These are phyloP conservation scores for Mixornis gularis DNA, from an alignment of 2,113 vertebrate species.

Conservation along the genomic window DNA sequence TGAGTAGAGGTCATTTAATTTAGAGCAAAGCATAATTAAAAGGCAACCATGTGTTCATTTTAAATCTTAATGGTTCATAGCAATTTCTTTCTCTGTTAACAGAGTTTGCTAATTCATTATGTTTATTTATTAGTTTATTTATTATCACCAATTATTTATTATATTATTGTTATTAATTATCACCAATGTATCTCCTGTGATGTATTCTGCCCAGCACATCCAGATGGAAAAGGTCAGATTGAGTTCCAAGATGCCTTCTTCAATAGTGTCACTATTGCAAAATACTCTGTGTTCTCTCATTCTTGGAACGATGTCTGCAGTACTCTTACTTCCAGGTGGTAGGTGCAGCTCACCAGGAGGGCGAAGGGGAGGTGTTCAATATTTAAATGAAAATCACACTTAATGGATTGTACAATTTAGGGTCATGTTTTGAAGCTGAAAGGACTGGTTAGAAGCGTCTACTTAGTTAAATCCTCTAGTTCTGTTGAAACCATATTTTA, in stretches of 20 bases:
- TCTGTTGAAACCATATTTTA: neutral
- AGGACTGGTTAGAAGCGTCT: neutral
- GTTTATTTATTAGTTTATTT: neutral
- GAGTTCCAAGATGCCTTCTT: neutral
- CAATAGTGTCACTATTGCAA: neutral
- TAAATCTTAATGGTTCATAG: neutral
- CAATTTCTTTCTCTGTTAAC: neutral
- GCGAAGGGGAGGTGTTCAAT: neutral
- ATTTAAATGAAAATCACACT: neutral
- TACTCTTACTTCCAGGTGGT: neutral
- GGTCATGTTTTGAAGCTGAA: neutral
- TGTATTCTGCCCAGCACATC: neutral
- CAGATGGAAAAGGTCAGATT: neutral
- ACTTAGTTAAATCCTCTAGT: neutral
- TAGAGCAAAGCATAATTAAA: neutral
- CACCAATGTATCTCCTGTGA: neutral
- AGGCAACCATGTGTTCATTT: neutral
- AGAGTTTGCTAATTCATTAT: neutral
- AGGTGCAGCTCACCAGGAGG: neutral
- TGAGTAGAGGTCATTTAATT: neutral
- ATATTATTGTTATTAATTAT: neutral
- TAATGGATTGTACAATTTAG: neutral
- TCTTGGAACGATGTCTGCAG: neutral
- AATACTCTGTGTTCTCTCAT: neutral
- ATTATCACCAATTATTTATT: too few species aligned